Percentiles rank a stretch among this genome's conserved stretches.
These are phyloP conservation scores for Argyra leucocephala DNA, from an alignment of 2,888 invertebrate species.

Conservation along the genomic window DNA sequence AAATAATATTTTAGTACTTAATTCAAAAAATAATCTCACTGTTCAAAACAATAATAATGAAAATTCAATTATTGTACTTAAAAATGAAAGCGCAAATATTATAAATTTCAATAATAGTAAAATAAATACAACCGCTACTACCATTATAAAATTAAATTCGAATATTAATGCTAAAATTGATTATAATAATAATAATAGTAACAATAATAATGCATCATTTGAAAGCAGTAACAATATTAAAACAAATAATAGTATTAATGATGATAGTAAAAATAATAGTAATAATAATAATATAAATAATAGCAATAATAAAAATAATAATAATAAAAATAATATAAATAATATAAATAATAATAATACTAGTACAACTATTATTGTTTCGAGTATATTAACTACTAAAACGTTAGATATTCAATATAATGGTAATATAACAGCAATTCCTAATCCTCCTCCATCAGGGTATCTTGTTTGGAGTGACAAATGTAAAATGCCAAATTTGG, in stretches of 20 bases:
- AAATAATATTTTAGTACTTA: not conserved
- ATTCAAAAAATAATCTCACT: not conserved
- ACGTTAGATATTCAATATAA: not conserved
- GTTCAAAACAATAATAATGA: not conserved
- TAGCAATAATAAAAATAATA: not conserved
- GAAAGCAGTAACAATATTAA: not conserved
- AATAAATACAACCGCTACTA: too few relatives aligned
- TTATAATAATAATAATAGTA: not conserved
- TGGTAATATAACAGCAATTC: not conserved
- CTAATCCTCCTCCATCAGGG: slow-evolving; percentile 31
- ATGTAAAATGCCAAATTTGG: slow-evolving; percentile 54
- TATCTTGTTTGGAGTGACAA: slow-evolving; percentile 48
- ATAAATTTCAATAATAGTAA: not conserved
- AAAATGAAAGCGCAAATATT: not conserved
- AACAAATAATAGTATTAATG: not conserved
- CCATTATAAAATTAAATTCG: too few relatives aligned
- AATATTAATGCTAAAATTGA: too few relatives aligned
- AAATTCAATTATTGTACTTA: not conserved
- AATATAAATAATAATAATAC: not conserved
- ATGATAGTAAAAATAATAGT: not conserved
- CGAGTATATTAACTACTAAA: not conserved
- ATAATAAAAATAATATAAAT: not conserved
- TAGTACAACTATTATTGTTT: not conserved
- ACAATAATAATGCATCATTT: not conserved
- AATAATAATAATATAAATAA: not conserved